Base-by-base conservation (phyloP, 2,888 invertebrate species). In the Brachyopa scutellaris region DNA sequence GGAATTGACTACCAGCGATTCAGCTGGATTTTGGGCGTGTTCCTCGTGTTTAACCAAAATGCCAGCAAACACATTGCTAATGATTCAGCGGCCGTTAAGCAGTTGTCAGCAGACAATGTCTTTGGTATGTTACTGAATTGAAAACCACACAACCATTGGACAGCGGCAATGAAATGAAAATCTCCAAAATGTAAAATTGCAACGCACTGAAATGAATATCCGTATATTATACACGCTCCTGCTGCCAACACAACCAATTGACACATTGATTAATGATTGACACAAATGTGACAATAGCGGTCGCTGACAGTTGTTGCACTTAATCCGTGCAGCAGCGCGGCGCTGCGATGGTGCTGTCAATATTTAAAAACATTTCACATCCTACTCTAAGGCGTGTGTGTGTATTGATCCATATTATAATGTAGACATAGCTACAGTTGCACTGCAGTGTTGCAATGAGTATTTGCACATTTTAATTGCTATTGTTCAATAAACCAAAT, bases 381-480 rank as follows among this genome's bases (percentile, higher is more conserved):
- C 17, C 29, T 13, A 40, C 26, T 3, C 26, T 26, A 26, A 17
- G 49, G 19, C 15, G 33, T n/a, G n/a, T n/a, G n/a, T n/a, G n/a
- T n/a, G n/a, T n/a, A n/a, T 31, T 51, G 40, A 70, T 51, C 61
- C 49, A 29, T 19, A 49, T 53, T 53, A 26, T 59, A 49, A 51
- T 51, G 55, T 3, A 36, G 36, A 36, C 9, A 4, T 36, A n/a
- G n/a, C 61, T 53, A 47, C 31, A 61, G 49, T 49, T 74, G 80
- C 74, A 70, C 76, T 69, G 64, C 66, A n/a, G n/a, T n/a, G n/a
- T n/a, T 76, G 62, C 67, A 74, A 62, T 38, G 51, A 23, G 47
- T 80, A 80, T 80, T 76, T 80, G 69, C 80, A 80, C 80, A 80
- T 74, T 80, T 80, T 80, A 80, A 80, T 80, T 80, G 80, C 80